Conservation (phyloP, 2,113 vertebrate species). For the Willisornis vidua region DNA sequence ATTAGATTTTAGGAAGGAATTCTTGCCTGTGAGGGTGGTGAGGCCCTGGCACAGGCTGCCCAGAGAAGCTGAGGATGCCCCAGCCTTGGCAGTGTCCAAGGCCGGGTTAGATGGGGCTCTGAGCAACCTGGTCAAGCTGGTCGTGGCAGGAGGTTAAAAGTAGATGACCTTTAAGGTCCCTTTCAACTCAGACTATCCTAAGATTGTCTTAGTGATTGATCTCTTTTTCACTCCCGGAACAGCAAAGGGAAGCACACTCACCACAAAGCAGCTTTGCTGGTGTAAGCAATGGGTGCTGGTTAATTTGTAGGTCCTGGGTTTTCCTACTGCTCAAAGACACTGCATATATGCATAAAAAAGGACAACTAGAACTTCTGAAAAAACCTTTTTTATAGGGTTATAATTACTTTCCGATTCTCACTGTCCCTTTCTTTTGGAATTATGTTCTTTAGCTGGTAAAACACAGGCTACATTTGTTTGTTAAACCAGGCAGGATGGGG, state of each 20-base stretch:
- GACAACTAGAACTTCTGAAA: not conserved
- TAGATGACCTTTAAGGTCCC: not conserved
- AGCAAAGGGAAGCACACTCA: not conserved
- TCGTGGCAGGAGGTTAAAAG: not conserved
- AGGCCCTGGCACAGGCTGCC: not conserved
- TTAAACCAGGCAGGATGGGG: not conserved
- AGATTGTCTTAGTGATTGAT: not conserved
- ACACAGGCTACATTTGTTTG: not conserved
- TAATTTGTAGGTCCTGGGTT: not conserved
- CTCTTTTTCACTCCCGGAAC: not conserved
- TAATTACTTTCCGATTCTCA: not conserved
- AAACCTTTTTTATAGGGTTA: not conserved
- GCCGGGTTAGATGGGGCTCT: not conserved
- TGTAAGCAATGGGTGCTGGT: not conserved
- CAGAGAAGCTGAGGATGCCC: not conserved
- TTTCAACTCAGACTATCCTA: not conserved
- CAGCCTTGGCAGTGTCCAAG: too few species aligned
- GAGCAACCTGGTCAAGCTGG: not conserved
- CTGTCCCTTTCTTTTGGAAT: not conserved
- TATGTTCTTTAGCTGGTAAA: not conserved
- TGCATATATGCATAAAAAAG: not conserved
- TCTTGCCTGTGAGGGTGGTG: not conserved
- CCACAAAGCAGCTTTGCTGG: not conserved
- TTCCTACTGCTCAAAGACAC: not conserved
- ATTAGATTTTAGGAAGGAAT: not conserved